Base-by-base conservation (phyloP, 2,797 vertebrate genomes). In the Sebastes iracundus region DNA sequence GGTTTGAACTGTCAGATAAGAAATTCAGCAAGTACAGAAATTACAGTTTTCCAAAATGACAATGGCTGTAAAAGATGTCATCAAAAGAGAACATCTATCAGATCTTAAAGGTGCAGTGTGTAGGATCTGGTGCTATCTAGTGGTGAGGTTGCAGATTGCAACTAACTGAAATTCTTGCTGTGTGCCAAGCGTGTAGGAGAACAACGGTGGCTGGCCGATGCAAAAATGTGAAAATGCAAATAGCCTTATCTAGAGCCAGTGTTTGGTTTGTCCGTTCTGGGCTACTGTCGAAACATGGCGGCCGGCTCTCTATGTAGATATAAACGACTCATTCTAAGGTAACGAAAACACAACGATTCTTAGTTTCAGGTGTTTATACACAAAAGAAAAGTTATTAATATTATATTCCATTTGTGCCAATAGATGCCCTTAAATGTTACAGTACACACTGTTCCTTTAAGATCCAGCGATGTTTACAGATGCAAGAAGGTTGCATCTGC, bases 401-500 rank as follows among this genome's bases (percentile, higher is more conserved):
- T 52, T 52, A n/a, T 52, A 52, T 52, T 52, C 49, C 49, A 52
- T 9, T n/a, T 52, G 20, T 52, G 8, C 20, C 12, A 8, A 27
- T 27, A 58, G 2, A 59, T 59, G 35, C 14, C 56, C 56, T 14
- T 28, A 28, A 59, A 59, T 27, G 23, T 16, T 27, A 28, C 38
- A 46, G 38, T 46, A 46, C 56, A 27, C 25, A 59, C 30, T 62
- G 30, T 32, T n/a, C 30, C 28, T 35, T 35, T 35, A 75, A 27
- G 32, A n/a, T 61, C 13, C n/a, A 42, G 2, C 28, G 53, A 68
- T 71, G 18, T 59, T 53, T 62, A 35, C 6, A 58, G 23, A 75
- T 64, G 22, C 49, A 38, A 63, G 7, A 67, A 53, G 35, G 59
- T 66, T 8, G 23, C 62, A 86, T 70, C 20, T 69, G 59, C 66